Evolutionary conservation across 2,888 invertebrate genomes (phyloP).

Genomic region (Argynnis bischoffii): DNA sequence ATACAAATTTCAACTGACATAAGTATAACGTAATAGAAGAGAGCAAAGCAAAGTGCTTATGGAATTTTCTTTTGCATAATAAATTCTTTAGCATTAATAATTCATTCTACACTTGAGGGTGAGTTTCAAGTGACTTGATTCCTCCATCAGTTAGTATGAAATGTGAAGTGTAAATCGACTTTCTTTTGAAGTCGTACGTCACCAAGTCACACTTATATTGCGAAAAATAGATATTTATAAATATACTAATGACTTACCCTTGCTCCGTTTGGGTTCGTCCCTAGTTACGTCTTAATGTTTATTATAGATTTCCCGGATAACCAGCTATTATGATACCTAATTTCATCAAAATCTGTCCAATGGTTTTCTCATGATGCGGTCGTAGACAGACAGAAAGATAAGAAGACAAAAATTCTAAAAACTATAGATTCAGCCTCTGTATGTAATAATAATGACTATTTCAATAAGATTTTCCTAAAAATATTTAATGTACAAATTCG

Average conservation of each 20-base stretch:
- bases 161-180: slow-evolving; percentile 27
- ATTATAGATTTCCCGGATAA: no score
- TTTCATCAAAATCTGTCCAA: no score
- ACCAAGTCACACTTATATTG: background rate
- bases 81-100: slow-evolving; percentile 22
- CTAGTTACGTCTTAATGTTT: no score
- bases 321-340: no score
- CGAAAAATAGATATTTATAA: slow-evolving; percentile 2
- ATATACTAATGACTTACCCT: background rate
- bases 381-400: no score
- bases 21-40: background rate
- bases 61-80: slow-evolving; percentile 10
- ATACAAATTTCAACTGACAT: background rate
- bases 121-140: slow-evolving; percentile 20
- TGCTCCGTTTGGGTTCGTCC: no score
- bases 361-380: no score
- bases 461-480: no score
- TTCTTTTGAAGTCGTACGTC: slow-evolving; percentile 24
- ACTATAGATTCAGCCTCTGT: no score
- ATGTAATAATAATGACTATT: no score
- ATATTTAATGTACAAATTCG: no score
- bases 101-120: slow-evolving; percentile 25
- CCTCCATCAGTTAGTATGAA: slow-evolving; percentile 16
- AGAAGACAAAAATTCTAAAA: no score
- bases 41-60: slow-evolving; percentile 14